Conservation (phyloP, 2,888 invertebrate genomes). For the Margaritifera margaritifera region DNA sequence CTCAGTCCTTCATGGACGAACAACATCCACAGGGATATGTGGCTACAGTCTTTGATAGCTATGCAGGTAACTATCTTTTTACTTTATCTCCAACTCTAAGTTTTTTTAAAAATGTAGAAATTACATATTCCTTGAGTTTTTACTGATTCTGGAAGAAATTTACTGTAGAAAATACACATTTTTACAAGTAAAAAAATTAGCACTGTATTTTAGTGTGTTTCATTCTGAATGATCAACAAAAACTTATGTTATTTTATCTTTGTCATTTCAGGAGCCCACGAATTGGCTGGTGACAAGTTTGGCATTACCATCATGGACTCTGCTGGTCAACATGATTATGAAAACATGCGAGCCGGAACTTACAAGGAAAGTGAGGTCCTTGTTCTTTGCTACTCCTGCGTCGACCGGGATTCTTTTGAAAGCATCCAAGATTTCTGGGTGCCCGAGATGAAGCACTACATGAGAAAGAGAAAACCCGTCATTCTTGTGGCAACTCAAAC, state of each 20-base stretch:
- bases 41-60: slow-evolving; percentile 54
- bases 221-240: not conserved
- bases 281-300: slow-evolving; percentile 55
- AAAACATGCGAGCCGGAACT: slow-evolving; percentile 46
- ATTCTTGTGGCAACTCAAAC: slow-evolving; percentile 58
- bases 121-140: slow-evolving; percentile 26
- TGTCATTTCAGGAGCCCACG: slow-evolving; percentile 46
- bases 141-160: too few species aligned
- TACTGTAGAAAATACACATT: too few species aligned
- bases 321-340: slow-evolving; percentile 60
- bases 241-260: slow-evolving; percentile 4
- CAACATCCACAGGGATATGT: slow-evolving; percentile 40
- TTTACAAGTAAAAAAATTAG: too few species aligned
- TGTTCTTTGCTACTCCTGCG: slow-evolving; percentile 56
- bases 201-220: too few species aligned
- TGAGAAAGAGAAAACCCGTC: slow-evolving; percentile 47
- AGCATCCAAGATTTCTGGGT: slow-evolving; percentile 57
- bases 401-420: slow-evolving; percentile 51
- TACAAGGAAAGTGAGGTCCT: slow-evolving; percentile 56
- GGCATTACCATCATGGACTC: slow-evolving; percentile 55
- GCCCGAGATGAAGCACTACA: slow-evolving; percentile 52
- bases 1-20: slow-evolving; percentile 44
- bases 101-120: not conserved
- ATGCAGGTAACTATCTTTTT: slow-evolving; percentile 43
- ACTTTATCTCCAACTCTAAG: not conserved